Conservation (phyloP, 1,140 invertebrate genomes). For the Sycophaga agraensis region DNA sequence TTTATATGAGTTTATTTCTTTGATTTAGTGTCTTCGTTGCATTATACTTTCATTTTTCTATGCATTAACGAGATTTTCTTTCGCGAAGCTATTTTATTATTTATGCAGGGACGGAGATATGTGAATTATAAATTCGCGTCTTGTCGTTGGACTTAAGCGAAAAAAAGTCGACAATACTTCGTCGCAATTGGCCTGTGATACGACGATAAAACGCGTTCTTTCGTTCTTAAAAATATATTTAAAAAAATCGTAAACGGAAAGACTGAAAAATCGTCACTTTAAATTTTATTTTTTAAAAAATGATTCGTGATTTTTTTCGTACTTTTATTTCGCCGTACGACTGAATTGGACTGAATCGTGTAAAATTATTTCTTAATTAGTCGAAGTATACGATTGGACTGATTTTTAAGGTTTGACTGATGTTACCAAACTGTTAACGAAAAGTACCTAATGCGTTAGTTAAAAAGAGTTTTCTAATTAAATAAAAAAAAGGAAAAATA, state of each 20-base stretch:
- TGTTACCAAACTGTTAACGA: slow-evolving; percentile 59
- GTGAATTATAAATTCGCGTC: slow-evolving; percentile 11
- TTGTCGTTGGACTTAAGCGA: slow-evolving; percentile 29
- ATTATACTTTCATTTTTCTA: slow-evolving; percentile 37
- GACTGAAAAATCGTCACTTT: slow-evolving; percentile 32
- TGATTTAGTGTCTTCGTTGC: slow-evolving; percentile 23
- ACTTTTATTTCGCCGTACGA: slow-evolving; percentile 40
- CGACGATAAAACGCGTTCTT: slow-evolving; percentile 41
- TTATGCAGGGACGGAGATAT: slow-evolving; percentile 18
- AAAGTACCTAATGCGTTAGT: slow-evolving; percentile 58
- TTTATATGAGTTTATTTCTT: slow-evolving; percentile 52
- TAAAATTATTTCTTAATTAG: slow-evolving; percentile 46
- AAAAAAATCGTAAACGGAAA: slow-evolving; percentile 32
- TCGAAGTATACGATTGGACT: slow-evolving; percentile 53
- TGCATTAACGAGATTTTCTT: slow-evolving; percentile 38
- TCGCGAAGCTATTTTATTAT: slow-evolving; percentile 22
- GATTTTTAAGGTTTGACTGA: slow-evolving; percentile 58
- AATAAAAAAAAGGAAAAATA: slow-evolving; percentile 34
- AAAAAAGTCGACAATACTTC: slow-evolving; percentile 31
- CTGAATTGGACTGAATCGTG: slow-evolving; percentile 55
- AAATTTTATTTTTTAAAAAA: slow-evolving; percentile 26
- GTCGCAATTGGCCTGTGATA: slow-evolving; percentile 44
- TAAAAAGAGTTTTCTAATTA: slow-evolving; percentile 37
- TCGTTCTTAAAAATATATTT: slow-evolving; percentile 40
- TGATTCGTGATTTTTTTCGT: slow-evolving; percentile 29